Evolutionary conservation across 2,113 vertebrate genomes (phyloP).

Genomic region (Thinocorus orbignyianus): DNA sequence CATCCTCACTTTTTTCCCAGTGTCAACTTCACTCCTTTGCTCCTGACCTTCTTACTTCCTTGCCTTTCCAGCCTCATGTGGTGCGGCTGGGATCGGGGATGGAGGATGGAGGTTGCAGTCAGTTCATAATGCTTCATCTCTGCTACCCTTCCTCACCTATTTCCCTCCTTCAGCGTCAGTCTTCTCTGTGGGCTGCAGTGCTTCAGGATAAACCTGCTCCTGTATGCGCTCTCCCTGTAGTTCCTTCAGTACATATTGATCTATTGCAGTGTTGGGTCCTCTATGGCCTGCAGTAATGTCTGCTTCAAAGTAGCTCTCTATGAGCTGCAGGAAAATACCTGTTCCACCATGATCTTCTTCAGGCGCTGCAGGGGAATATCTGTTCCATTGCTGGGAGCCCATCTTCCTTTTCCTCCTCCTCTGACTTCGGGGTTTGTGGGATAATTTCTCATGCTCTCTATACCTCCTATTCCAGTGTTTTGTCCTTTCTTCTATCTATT

Average conservation of each 20-base stretch:
- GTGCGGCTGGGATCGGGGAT: fast-evolving
- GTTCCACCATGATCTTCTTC: neutral
- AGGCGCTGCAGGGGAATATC: neutral
- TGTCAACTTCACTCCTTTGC: neutral
- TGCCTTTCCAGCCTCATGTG: fast-evolving
- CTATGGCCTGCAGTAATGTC: neutral
- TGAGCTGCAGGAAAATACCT: neutral
- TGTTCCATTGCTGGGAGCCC: fast-evolving
- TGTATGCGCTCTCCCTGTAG: neutral
- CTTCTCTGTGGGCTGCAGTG: neutral
- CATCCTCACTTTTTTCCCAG: neutral
- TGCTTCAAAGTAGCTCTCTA: fast-evolving
- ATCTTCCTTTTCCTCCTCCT: neutral
- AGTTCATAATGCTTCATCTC: fast-evolving
- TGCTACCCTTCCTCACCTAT: neutral
- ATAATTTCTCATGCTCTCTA: neutral
- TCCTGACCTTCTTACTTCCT: neutral
- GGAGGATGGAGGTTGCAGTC: fast-evolving
- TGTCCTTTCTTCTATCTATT: neutral
- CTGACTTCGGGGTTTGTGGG: neutral
- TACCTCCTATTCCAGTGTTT: neutral
- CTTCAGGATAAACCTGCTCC: neutral
- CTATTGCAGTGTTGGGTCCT: neutral
- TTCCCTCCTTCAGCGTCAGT: neutral
- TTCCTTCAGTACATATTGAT: neutral